Conservation (phyloP, 2,888 invertebrate genomes). For the Helleia helle region DNA sequence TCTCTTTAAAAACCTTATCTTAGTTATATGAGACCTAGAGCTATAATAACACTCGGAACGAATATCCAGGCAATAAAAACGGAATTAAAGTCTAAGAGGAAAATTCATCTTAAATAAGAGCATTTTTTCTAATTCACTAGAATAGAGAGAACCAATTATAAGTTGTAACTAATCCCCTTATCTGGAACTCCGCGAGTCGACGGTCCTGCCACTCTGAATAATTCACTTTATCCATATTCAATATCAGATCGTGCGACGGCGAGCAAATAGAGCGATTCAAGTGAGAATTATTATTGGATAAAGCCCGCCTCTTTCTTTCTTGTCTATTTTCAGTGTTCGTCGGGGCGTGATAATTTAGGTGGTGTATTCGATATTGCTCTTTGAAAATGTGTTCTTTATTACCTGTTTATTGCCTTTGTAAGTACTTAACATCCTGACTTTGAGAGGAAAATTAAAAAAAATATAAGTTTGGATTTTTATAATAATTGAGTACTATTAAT, state of each 20-base stretch:
- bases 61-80: constrained; percentile 5
- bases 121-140: constrained; percentile 52
- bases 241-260: constrained; percentile 67
- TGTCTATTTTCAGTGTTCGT: constrained; percentile 58
- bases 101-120: constrained; percentile 5
- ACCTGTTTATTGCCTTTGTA: constrained; percentile 22
- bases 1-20: too few relatives aligned
- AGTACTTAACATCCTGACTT: background rate
- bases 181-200: constrained; percentile 23
- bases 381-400: constrained; percentile 34
- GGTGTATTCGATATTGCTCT: constrained; percentile 47
- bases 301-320: constrained; percentile 56
- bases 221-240: constrained; percentile 72
- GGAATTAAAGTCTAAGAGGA: constrained; percentile 6
- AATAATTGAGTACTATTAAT: too few relatives aligned
- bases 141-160: constrained; percentile 68
- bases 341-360: constrained; percentile 55
- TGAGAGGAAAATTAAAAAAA: too few relatives aligned
- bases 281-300: constrained; percentile 71
- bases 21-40: too few relatives aligned
- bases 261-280: constrained; percentile 68
- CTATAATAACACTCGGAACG: too few relatives aligned
- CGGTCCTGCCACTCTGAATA: constrained; percentile 57
- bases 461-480: too few relatives aligned
- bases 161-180: constrained; percentile 68